Evolutionary conservation across 2,797 vertebrate genomes (phyloP).

Genomic region (Lophura swinhoii): DNA sequence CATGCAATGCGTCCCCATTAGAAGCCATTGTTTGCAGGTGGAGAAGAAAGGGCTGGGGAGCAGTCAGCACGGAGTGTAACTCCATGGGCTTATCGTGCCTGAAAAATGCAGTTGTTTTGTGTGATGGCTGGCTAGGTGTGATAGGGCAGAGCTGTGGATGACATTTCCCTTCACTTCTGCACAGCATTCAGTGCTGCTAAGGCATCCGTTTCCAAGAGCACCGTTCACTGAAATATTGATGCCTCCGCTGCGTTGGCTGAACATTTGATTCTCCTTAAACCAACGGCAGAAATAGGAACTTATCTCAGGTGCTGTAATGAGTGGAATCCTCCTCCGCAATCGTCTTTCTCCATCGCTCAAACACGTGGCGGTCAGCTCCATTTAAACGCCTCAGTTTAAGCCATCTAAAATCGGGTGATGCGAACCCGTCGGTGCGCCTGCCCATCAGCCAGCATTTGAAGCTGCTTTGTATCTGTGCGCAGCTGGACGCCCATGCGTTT

Average conservation of each 20-base stretch:
- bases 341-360: neutral
- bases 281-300: neutral
- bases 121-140: neutral
- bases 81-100: neutral
- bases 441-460: neutral
- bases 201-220: neutral
- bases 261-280: neutral
- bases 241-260: rapidly evolving
- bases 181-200: neutral
- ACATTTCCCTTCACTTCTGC: neutral
- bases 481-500: neutral
- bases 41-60: neutral
- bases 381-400: neutral
- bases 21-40: neutral
- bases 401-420: neutral
- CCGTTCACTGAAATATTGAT: neutral
- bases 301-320: neutral
- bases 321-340: neutral
- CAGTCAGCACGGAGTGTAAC: neutral
- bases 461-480: neutral
- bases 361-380: neutral
- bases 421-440: neutral
- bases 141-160: neutral
- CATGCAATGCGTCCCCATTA: neutral
- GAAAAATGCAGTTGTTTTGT: neutral